Conservation (phyloP, 2,113 vertebrate species). For the Planiliza haematocheilus region DNA sequence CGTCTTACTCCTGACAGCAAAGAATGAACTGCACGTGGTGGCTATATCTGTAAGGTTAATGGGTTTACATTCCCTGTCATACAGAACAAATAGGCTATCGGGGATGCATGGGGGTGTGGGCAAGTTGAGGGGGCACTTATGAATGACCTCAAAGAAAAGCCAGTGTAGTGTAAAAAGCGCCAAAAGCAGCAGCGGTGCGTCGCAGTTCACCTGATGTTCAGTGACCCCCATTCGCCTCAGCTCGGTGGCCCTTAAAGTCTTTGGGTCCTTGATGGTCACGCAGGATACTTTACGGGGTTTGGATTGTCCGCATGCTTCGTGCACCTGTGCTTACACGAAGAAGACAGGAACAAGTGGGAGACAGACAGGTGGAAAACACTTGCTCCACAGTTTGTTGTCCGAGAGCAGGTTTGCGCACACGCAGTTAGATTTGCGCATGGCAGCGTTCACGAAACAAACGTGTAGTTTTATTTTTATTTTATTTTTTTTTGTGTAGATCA, state of each 20-base stretch:
- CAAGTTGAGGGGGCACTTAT: constrained; percentile 2
- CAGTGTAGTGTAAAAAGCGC: constrained; percentile 6
- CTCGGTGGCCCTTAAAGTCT: constrained; percentile 17
- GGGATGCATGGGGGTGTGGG: constrained; percentile 18
- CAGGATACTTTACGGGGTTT: constrained; percentile 54
- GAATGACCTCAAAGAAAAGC: constrained; percentile 14
- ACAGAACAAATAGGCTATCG: constrained; percentile 56
- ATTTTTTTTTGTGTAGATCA: neutral
- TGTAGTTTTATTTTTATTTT: neutral
- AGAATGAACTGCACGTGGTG: constrained; percentile 61
- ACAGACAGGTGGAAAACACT: constrained; percentile 76
- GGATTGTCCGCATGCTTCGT: constrained; percentile 57
- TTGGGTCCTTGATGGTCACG: neutral
- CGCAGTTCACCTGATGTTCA: constrained; percentile 17
- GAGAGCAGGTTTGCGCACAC: constrained; percentile 7
- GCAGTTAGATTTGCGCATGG: neutral
- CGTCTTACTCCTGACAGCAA: constrained; percentile 70
- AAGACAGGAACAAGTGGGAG: constrained; percentile 68
- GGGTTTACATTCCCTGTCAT: constrained; percentile 66
- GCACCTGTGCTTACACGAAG: constrained; percentile 70
- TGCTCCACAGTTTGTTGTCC: constrained; percentile 40
- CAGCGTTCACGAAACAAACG: neutral
- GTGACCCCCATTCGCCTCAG: neutral
- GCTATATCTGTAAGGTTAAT: constrained; percentile 72
- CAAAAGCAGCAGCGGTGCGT: neutral